A percentile compares a stretch with the other conserved stretches of the same genome.
These are phyloP conservation scores for Fragum whitleyi DNA, from an alignment of 2,888 invertebrate species.

Conservation along the genomic window DNA sequence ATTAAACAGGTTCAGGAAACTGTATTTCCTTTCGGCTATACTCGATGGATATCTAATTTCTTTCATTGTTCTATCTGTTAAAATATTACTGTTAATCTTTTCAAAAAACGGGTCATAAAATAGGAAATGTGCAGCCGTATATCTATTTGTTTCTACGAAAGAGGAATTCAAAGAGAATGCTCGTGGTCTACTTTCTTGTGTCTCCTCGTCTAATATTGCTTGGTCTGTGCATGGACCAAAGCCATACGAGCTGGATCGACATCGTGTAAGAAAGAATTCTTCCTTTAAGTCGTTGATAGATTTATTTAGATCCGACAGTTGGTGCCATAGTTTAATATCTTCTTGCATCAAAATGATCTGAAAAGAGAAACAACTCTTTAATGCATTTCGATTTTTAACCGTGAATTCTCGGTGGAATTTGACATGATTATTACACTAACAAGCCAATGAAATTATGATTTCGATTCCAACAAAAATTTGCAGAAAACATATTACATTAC, in stretches of 20 bases:
- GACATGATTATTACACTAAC: too few relatives aligned
- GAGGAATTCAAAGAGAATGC: background rate
- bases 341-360: constrained; percentile 3
- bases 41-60: background rate
- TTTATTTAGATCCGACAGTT: background rate
- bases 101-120: background rate
- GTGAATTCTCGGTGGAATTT: too few relatives aligned
- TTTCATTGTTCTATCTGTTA: background rate
- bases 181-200: background rate
- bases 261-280: background rate
- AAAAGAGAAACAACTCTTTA: background rate
- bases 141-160: background rate
- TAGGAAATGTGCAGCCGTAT: background rate
- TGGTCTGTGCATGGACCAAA: background rate
- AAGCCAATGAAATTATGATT: too few relatives aligned
- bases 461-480: too few relatives aligned
- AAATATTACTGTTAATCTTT: background rate
- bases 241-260: background rate
- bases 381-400: too few relatives aligned
- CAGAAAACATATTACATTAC: too few relatives aligned
- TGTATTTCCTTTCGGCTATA: background rate
- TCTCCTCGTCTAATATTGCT: background rate
- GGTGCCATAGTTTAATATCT: constrained; percentile 14
- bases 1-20: background rate
- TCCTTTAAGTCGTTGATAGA: background rate